A percentile compares a stretch with the other conserved stretches of the same genome.
Evolutionary conservation across 2,113 vertebrate genomes (phyloP).

Genomic region (Pogona vitticeps): DNA sequence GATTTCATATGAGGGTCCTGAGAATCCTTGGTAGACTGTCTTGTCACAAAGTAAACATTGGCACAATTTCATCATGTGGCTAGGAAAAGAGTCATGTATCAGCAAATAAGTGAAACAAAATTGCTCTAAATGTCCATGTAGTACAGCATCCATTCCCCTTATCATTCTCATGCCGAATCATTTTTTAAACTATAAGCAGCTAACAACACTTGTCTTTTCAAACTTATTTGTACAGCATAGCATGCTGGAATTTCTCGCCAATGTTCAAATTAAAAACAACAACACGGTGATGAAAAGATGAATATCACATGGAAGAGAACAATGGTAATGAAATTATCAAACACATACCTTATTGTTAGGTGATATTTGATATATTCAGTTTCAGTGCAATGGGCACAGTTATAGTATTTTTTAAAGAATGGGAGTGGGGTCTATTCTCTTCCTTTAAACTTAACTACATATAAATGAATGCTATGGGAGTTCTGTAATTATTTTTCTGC

Average conservation of each 20-base stretch:
- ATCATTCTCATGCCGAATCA: no score
- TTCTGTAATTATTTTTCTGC: slow-evolving; percentile 72
- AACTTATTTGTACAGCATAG: background rate
- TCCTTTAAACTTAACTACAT: slow-evolving; percentile 72
- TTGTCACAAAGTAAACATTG: no score
- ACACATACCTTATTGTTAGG: slow-evolving; percentile 71
- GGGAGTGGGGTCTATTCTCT: slow-evolving; percentile 58
- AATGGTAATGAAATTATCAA: no score
- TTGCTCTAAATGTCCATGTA: no score
- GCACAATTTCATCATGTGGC: no score
- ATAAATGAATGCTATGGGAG: slow-evolving; percentile 67
- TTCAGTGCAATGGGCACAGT: slow-evolving; percentile 23
- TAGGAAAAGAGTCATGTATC: no score
- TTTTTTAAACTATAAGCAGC: background rate
- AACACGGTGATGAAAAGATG: background rate
- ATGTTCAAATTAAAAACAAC: background rate
- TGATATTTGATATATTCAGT: slow-evolving; percentile 62
- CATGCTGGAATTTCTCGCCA: background rate
- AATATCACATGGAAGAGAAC: no score
- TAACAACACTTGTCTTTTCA: background rate
- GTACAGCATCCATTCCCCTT: no score
- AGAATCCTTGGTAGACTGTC: no score
- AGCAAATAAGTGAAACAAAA: no score
- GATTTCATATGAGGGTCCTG: no score
- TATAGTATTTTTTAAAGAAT: slow-evolving; percentile 52